Percentiles rank a stretch among this genome's conserved stretches.
Evolutionary conservation across 2,797 vertebrate species (phyloP).

Genomic region (Heliangelus exortis): DNA sequence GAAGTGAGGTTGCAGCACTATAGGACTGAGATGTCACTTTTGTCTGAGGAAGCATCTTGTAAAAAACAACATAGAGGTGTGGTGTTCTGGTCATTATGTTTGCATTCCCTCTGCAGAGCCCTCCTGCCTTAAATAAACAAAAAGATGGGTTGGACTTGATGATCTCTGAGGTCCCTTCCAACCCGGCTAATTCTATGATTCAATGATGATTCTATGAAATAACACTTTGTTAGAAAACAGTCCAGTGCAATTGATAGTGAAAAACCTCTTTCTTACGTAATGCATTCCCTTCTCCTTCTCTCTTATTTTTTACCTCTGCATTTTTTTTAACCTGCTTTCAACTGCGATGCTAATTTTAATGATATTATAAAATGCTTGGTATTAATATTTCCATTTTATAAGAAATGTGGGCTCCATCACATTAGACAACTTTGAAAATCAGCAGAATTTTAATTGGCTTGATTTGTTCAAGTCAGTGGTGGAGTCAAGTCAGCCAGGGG

Average conservation of each 20-base stretch:
- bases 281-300: background rate
- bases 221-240: background rate
- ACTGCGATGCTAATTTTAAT: background rate
- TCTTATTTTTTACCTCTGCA: background rate
- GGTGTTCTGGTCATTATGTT: background rate
- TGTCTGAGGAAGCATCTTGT: background rate
- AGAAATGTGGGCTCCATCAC: background rate
- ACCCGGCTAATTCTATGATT: no score
- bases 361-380: background rate
- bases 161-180: no score
- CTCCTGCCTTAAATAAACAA: no score
- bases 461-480: background rate
- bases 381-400: background rate
- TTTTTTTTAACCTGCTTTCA: background rate
- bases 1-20: background rate
- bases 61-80: background rate
- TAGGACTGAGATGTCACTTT: background rate
- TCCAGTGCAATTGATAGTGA: background rate
- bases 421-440: conserved; percentile 5
- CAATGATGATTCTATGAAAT: no score
- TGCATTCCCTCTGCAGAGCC: no score
- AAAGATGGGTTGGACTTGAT: no score
- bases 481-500: background rate
- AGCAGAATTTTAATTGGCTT: conserved; percentile 45
- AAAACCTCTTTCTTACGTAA: background rate